phyloP scores from a whole-genome alignment of 2,888 invertebrate species.

The Xanthia icteritia region DNA sequence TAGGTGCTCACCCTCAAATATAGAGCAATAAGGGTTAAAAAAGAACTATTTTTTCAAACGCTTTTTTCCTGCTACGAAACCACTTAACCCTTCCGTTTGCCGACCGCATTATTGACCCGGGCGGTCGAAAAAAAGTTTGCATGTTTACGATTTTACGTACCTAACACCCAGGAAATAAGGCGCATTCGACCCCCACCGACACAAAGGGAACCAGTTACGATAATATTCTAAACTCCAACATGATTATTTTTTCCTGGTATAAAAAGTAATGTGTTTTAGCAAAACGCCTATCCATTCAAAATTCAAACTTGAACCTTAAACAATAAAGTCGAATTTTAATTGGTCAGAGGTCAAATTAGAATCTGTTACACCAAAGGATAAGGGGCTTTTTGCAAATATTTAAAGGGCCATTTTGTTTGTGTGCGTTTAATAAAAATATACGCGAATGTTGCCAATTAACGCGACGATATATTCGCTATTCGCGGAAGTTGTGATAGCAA shows the following conservation, averaged over 20 bases:
- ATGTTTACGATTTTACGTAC: conserved; percentile 54
- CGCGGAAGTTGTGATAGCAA: conserved; percentile 37
- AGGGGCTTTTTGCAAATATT: conserved; percentile 68
- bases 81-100: conserved; percentile 61
- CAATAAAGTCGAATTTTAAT: conserved; percentile 72
- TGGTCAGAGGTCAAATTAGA: conserved; percentile 66
- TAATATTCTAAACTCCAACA: conserved; percentile 78
- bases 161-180: conserved; percentile 67
- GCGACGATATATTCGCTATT: conserved; percentile 36
- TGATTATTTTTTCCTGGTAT: conserved; percentile 80
- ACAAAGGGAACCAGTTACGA: conserved; percentile 75
- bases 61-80: conserved; percentile 40
- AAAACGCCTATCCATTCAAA: conserved; percentile 46
- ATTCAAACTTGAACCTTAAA: conserved; percentile 63
- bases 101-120: conserved; percentile 63
- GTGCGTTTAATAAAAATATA: conserved; percentile 68
- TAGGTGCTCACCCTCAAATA: neutral
- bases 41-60: conserved; percentile 23
- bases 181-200: conserved; percentile 59
- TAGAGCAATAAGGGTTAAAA: conserved; percentile 20
- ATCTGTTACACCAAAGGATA: conserved; percentile 68
- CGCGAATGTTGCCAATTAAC: conserved; percentile 61
- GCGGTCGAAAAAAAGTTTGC: conserved; percentile 59
- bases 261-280: conserved; percentile 79
- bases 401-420: conserved; percentile 62